Conservation (phyloP, 2,888 invertebrate genomes). For the Teleogryllus oceanicus region DNA sequence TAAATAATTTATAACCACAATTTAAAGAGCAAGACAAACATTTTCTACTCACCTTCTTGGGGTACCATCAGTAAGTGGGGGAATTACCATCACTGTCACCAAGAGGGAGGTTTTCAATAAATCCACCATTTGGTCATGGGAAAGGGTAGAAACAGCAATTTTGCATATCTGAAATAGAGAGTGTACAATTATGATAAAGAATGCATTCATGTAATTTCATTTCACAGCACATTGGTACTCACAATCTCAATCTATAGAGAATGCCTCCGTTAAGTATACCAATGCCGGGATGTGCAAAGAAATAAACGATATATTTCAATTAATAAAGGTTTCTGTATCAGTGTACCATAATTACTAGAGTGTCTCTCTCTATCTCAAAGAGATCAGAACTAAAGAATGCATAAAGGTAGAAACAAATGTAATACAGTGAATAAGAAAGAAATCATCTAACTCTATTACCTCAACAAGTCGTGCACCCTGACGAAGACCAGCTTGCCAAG, state of each 20-base stretch:
- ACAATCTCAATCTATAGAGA: slow-evolving; percentile 18
- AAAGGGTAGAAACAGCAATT: slow-evolving; percentile 82
- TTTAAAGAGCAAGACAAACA: no score
- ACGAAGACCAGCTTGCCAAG: slow-evolving; percentile 79
- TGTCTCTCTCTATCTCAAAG: no score
- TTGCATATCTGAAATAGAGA: slow-evolving; percentile 62
- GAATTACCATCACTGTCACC: slow-evolving; percentile 79
- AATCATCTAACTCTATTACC: slow-evolving; percentile 41
- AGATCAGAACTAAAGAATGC: no score
- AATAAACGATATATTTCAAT: slow-evolving; percentile 22
- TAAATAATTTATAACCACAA: no score
- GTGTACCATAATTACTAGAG: no score
- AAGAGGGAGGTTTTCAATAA: slow-evolving; percentile 82
- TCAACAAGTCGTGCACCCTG: slow-evolving; percentile 89
- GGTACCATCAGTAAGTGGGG: slow-evolving; percentile 65
- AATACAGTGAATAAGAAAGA: no score
- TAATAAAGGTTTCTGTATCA: no score
- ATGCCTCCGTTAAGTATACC: not conserved
- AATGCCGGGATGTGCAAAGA: not conserved
- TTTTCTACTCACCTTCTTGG: slow-evolving; percentile 56
- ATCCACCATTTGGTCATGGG: slow-evolving; percentile 90
- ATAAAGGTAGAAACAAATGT: no score
- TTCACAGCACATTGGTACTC: not conserved
- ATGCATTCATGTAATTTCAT: not conserved
- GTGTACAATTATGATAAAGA: not conserved